A percentile compares a stretch with the other conserved stretches of the same genome.
Conservation (phyloP, 2,113 vertebrate species). For the Myotis brandtii region DNA sequence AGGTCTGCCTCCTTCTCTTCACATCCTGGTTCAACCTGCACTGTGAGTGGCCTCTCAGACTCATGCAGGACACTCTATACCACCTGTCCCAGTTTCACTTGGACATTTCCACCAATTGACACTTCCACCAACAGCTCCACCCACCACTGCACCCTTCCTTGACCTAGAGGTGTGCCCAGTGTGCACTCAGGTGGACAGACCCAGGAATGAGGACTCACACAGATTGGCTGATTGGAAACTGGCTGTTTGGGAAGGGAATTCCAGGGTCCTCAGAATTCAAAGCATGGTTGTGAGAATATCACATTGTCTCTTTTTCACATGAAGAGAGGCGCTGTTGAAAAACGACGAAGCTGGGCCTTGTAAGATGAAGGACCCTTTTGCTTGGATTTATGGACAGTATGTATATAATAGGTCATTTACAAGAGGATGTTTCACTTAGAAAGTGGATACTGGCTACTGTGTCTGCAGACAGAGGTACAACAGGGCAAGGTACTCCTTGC, state of each 20-base stretch:
- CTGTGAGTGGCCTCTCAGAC: background rate
- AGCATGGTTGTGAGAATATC: background rate
- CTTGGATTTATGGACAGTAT: background rate
- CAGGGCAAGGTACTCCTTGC: background rate
- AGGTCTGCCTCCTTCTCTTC: background rate
- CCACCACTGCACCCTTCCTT: accelerated
- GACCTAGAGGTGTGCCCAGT: background rate
- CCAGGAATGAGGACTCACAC: background rate
- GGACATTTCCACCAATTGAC: background rate
- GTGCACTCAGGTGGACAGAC: background rate
- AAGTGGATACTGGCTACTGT: background rate
- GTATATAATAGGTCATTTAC: background rate
- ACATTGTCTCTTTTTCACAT: background rate
- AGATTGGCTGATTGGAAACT: background rate
- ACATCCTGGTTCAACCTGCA: background rate
- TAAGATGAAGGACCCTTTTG: background rate
- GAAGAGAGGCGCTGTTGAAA: background rate
- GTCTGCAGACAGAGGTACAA: background rate
- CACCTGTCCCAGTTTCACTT: background rate
- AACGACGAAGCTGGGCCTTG: background rate
- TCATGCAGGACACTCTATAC: background rate
- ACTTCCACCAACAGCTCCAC: no score
- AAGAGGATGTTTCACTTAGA: background rate
- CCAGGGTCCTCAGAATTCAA: background rate
- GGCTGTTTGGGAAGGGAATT: background rate